Conservation (phyloP, 2,797 vertebrate species). For the Choloepus didactylus region DNA sequence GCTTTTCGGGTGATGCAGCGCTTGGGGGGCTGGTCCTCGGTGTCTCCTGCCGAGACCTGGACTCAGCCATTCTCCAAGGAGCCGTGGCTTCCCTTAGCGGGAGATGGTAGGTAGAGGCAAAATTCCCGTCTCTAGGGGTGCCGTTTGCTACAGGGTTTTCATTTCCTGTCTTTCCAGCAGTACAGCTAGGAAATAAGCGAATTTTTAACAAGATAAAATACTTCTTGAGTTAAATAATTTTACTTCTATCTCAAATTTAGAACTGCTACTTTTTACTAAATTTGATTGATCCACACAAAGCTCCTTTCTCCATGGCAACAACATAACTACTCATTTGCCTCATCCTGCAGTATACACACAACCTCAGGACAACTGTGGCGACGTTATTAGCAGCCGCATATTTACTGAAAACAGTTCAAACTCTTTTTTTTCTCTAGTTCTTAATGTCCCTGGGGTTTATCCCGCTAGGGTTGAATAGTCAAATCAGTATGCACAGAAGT, state of each 20-base stretch:
- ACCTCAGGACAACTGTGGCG: background rate
- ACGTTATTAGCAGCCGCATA: accelerated
- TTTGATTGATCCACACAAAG: background rate
- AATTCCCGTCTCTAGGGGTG: background rate
- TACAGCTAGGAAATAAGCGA: background rate
- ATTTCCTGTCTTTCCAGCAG: background rate
- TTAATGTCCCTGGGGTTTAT: accelerated
- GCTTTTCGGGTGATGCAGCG: background rate
- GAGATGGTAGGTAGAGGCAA: background rate
- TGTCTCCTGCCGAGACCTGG: too few relatives aligned
- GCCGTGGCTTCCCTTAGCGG: background rate
- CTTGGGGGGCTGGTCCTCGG: background rate
- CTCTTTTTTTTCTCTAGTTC: background rate
- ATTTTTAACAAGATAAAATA: background rate
- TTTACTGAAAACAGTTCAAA: background rate
- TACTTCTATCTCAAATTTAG: background rate
- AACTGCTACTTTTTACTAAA: background rate
- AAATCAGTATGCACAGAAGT: background rate
- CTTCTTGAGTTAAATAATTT: background rate
- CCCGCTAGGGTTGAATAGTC: background rate
- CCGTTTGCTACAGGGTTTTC: background rate
- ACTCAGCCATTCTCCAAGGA: background rate
- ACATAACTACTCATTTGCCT: background rate
- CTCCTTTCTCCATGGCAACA: background rate
- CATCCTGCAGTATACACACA: too few relatives aligned